Evolutionary conservation across 2,888 invertebrate genomes (phyloP), one percentile per base, ranked within the genome.

Genomic region (Papilio gigon): DNA sequence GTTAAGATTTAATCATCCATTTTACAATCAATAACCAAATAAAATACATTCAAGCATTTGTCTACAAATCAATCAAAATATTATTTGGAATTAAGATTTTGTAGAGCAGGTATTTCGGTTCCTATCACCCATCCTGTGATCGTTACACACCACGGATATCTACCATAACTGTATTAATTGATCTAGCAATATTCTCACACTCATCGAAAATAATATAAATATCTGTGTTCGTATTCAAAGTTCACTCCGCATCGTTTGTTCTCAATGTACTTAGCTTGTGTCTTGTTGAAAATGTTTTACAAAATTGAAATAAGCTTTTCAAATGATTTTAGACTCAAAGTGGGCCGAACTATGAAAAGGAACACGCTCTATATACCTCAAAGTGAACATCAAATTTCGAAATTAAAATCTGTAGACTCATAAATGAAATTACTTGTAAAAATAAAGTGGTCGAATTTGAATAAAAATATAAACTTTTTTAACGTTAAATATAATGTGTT

Each of bases 341-440:
- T 61, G 42, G 56, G 56, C 40, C 61, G 62, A 42, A 67, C 33
- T 4, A 25, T 62, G 37, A 62, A 67, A 44, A 25, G 56, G 42
- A 60, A 60, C 66, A 67, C 65, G 74, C 75, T 62, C 62, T 42
- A 62, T 68, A 68, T 62, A 35, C 27, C 27, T 30, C 56, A 61
- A 56, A 62, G 58, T 40, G 25, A 44, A 44, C 33, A 35, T 56
- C 30, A 47, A 30, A 44, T 61, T 40, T 42, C n/a, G 8, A 60
- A 37, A 60, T 42, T n/a, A n/a, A 68, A 58, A 44, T 35, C 9
- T 47, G 22, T 25, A 62, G 20, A 59, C 9, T 20, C 27, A 12
- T 30, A 62, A 63, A 58, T 58, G 6, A 63, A 56, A 62, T 42
- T 58, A 44, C 44, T 56, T 66, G 33, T 35, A 47, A 40, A 47